A percentile compares a stretch with the other conserved stretches of the same genome.
These are phyloP conservation scores for Epinephelus moara DNA, from an alignment of 2,113 vertebrate species.

Conservation along the genomic window DNA sequence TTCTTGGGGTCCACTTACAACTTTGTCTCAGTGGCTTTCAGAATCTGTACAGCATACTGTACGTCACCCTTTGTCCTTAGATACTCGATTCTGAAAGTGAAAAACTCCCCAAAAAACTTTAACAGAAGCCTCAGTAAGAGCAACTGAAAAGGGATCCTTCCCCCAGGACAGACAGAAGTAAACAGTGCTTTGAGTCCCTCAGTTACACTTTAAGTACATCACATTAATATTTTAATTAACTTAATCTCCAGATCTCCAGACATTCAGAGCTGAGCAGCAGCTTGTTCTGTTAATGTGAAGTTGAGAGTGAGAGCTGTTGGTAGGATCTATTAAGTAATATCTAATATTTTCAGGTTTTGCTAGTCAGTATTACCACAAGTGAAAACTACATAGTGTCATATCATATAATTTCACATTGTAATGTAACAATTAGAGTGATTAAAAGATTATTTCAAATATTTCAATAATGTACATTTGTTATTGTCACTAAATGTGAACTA, in stretches of 20 bases:
- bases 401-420: not conserved
- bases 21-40: too few relatives aligned
- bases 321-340: not conserved
- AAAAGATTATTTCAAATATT: too few relatives aligned
- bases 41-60: too few relatives aligned
- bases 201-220: not conserved
- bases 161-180: not conserved
- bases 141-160: not conserved
- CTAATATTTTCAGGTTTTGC: not conserved
- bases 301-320: not conserved
- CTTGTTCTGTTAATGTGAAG: not conserved
- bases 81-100: too few relatives aligned
- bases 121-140: too few relatives aligned
- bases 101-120: too few relatives aligned
- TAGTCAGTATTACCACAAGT: not conserved
- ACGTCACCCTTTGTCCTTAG: too few relatives aligned
- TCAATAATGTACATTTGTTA: too few relatives aligned
- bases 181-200: not conserved
- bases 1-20: too few relatives aligned
- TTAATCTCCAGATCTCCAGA: constrained; percentile 3
- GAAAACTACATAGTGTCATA: not conserved
- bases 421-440: not conserved
- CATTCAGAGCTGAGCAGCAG: not conserved
- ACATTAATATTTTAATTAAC: not conserved
- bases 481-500: too few relatives aligned